phyloP scores from a whole-genome alignment of 2,797 vertebrate genomes.

The Margarornis squamiger region DNA sequence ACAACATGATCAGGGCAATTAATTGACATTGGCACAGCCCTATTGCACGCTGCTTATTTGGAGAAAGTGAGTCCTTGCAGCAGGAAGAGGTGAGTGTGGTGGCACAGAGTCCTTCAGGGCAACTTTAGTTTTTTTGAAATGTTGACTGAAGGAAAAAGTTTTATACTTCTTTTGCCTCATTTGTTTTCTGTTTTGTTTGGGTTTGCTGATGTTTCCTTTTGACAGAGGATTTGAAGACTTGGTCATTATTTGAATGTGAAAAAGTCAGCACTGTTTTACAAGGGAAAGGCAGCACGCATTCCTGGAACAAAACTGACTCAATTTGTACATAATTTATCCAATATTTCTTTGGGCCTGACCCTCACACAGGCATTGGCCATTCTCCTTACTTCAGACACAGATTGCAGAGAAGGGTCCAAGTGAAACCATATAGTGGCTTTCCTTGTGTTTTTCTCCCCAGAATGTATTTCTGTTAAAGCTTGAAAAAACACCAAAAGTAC shows the following conservation, averaged over 20 bases:
- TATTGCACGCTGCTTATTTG: not conserved
- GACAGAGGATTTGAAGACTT: not conserved
- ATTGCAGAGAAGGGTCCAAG: not conserved
- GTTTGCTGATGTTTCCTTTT: not conserved
- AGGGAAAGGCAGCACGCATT: fast-evolving
- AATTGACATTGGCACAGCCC: not conserved
- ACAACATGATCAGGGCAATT: not conserved
- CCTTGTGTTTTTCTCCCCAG: not conserved
- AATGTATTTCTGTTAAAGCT: not conserved
- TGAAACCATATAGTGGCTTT: not conserved
- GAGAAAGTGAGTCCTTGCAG: not conserved
- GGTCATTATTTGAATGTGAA: not conserved
- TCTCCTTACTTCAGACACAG: not conserved
- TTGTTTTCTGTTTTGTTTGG: not conserved
- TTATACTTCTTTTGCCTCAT: not conserved
- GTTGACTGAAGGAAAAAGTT: not conserved
- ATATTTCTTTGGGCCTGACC: not conserved
- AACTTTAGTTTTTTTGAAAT: not conserved
- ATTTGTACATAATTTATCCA: not conserved
- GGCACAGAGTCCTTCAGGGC: not conserved
- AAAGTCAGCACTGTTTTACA: not conserved
- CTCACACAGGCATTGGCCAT: not conserved
- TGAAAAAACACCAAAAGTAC: not conserved
- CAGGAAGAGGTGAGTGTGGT: fast-evolving
- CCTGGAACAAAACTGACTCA: not conserved